These are phyloP conservation scores for Pararge aegeria DNA, from an alignment of 1,140 invertebrate genomes.

Conservation along the genomic window DNA sequence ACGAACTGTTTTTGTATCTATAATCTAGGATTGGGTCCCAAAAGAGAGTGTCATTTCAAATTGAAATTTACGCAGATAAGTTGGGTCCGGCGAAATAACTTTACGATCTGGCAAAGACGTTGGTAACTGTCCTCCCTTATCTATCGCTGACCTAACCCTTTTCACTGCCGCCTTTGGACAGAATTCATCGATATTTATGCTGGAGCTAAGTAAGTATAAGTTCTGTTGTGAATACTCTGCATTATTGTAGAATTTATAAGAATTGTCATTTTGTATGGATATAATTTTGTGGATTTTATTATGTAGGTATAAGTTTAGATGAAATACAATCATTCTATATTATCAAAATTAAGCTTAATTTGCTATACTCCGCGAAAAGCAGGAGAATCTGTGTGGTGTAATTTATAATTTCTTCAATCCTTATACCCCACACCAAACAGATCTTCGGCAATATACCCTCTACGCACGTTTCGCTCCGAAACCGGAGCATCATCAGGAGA, in stretches of 20 bases:
- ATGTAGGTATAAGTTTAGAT: too few species aligned
- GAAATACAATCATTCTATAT: too few species aligned
- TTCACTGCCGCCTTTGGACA: constrained; percentile 40
- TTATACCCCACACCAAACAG: too few species aligned
- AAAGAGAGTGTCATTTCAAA: constrained; percentile 45
- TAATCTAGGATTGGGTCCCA: constrained; percentile 27
- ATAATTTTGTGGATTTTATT: not conserved
- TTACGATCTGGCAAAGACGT: constrained; percentile 66
- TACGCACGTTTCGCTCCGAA: too few species aligned
- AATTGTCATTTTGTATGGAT: not conserved
- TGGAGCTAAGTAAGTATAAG: not conserved
- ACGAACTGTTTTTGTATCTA: constrained; percentile 11
- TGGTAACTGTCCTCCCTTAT: constrained; percentile 60
- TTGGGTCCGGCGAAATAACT: constrained; percentile 51
- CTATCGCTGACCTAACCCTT: constrained; percentile 60
- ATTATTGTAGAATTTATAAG: not conserved
- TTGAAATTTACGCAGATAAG: constrained; percentile 64
- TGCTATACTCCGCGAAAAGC: too few species aligned
- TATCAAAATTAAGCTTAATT: too few species aligned
- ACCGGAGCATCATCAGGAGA: too few species aligned
- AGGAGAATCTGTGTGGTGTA: too few species aligned
- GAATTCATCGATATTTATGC: constrained; percentile 15
- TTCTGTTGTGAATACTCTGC: not conserved
- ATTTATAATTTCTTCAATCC: too few species aligned
- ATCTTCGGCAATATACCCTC: too few species aligned